Percentiles rank a stretch among this genome's conserved stretches.
Evolutionary conservation across 2,888 invertebrate species (phyloP).

Genomic region (Dexiosoma caninum): DNA sequence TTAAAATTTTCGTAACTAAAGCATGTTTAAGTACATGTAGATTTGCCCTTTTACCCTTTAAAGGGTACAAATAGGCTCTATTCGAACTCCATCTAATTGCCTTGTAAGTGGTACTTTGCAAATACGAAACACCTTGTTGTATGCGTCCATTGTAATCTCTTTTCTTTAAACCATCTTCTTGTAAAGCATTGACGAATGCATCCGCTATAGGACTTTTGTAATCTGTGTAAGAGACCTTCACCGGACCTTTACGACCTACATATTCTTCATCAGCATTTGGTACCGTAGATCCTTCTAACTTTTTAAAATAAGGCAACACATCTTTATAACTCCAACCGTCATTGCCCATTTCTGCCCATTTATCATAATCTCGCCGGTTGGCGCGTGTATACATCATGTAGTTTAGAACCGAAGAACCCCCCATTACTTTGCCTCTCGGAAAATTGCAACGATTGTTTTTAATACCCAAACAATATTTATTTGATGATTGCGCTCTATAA

Average conservation of each 20-base stretch:
- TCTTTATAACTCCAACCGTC: slow-evolving; percentile 85
- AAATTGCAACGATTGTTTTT: slow-evolving; percentile 85
- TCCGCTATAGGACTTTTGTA: slow-evolving; percentile 80
- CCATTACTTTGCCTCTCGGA: slow-evolving; percentile 89
- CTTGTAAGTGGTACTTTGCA: slow-evolving; percentile 81
- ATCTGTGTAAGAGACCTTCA: slow-evolving; percentile 80
- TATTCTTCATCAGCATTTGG: slow-evolving; percentile 77
- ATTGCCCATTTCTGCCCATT: slow-evolving; percentile 85
- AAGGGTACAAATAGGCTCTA: slow-evolving; percentile 81
- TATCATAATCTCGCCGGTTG: slow-evolving; percentile 84
- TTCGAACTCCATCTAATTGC: slow-evolving; percentile 81
- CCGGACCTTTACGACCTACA: slow-evolving; percentile 79
- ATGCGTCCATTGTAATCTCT: slow-evolving; percentile 83
- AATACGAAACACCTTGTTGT: slow-evolving; percentile 81
- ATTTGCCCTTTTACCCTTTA: slow-evolving; percentile 79
- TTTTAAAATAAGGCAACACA: slow-evolving; percentile 86
- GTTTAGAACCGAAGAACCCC: slow-evolving; percentile 88
- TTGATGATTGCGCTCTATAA: slow-evolving; percentile 87
- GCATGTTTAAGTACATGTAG: slow-evolving; percentile 80
- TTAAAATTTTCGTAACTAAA: slow-evolving; percentile 80
- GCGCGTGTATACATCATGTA: slow-evolving; percentile 89
- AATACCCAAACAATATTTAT: slow-evolving; percentile 85
- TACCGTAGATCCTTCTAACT: slow-evolving; percentile 84
- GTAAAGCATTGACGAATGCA: slow-evolving; percentile 82
- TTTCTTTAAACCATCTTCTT: slow-evolving; percentile 81